These are phyloP conservation scores for Conger conger DNA, from an alignment of 2,113 vertebrate species.

Conservation along the genomic window DNA sequence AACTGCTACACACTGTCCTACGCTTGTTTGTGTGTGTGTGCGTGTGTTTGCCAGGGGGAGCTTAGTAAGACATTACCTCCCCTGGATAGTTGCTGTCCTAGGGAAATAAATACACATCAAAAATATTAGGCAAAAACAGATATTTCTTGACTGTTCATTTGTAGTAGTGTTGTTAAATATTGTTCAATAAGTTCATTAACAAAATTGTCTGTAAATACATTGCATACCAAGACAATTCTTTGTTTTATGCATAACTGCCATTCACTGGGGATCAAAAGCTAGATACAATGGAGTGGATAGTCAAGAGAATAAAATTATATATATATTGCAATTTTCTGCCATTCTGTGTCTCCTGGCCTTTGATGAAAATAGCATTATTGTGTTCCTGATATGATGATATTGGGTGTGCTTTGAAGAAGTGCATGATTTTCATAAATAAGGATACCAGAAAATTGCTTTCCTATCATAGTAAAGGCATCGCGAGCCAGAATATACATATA, in stretches of 20 bases:
- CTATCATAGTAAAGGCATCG: slow-evolving; percentile 68
- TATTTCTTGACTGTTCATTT: neutral
- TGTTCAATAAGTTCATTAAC: neutral
- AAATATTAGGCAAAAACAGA: too few relatives aligned
- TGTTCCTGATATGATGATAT: slow-evolving; percentile 65
- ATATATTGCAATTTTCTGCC: slow-evolving; percentile 19
- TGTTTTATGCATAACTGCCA: slow-evolving; percentile 37
- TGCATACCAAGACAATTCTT: slow-evolving; percentile 12
- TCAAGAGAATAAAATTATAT: slow-evolving; percentile 17
- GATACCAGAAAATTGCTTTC: slow-evolving; percentile 76
- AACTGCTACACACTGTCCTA: slow-evolving; percentile 43
- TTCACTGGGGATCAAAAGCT: slow-evolving; percentile 67
- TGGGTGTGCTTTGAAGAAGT: slow-evolving; percentile 80
- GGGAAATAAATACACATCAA: too few relatives aligned
- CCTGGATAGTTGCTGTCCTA: too few relatives aligned
- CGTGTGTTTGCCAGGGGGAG: too few relatives aligned
- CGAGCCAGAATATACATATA: slow-evolving; percentile 78
- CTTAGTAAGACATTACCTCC: too few relatives aligned
- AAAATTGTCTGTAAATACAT: neutral
- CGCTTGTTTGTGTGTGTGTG: too few relatives aligned
- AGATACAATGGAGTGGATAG: slow-evolving; percentile 54
- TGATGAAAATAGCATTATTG: slow-evolving; percentile 83
- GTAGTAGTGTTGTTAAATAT: too few relatives aligned
- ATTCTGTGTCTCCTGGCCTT: slow-evolving; percentile 54
- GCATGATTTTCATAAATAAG: slow-evolving; percentile 61